phyloP scores from a whole-genome alignment of 1,140 invertebrate species.

The Drosophila murphyi region DNA sequence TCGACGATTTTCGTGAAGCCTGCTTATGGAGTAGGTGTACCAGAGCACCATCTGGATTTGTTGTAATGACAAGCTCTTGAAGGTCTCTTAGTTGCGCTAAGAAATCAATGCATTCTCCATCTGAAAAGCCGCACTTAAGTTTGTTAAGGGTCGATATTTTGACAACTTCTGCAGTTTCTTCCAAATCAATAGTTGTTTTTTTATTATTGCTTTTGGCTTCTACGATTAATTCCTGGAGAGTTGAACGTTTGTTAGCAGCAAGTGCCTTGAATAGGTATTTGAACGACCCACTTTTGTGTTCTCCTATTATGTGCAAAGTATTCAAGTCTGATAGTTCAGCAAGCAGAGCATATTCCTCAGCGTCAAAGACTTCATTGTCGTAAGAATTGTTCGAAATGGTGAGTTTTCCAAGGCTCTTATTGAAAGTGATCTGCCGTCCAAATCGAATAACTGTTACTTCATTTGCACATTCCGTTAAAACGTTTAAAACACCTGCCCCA shows the following conservation, averaged over 20 bases:
- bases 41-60: neutral
- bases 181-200: neutral
- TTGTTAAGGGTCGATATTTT: conserved; percentile 4
- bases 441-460: neutral
- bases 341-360: conserved; percentile 10
- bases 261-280: conserved; percentile 1
- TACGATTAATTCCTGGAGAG: conserved; percentile 1
- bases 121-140: conserved; percentile 1
- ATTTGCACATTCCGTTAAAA: conserved; percentile 7
- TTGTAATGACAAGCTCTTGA: neutral
- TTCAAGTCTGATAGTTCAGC: neutral
- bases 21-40: neutral
- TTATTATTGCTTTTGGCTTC: no score
- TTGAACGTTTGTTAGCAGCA: neutral
- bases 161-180: neutral
- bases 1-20: neutral
- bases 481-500: neutral
- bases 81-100: conserved; percentile 1
- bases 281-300: conserved; percentile 7
- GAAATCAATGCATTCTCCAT: neutral
- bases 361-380: neutral
- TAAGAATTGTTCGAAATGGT: conserved; percentile 14
- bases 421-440: neutral
- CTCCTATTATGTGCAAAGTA: conserved; percentile 6
- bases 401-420: neutral